A percentile compares a stretch with the other conserved stretches of the same genome.
phyloP scores from a whole-genome alignment of 1,140 invertebrate genomes.

The Cepaea nemoralis region DNA sequence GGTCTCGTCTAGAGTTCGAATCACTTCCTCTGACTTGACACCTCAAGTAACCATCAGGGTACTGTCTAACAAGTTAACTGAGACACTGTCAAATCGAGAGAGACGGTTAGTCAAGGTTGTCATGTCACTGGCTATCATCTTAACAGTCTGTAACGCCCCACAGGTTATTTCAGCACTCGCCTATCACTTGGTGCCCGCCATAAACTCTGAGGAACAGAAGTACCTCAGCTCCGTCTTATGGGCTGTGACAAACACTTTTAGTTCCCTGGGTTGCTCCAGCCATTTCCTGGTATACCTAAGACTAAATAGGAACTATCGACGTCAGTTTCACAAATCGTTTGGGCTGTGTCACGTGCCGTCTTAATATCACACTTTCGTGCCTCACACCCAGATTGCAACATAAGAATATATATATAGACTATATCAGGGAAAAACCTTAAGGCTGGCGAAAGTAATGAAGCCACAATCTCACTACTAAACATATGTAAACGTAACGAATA shows the following conservation, averaged over 20 bases:
- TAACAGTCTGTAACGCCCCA: neutral
- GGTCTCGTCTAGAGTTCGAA: neutral
- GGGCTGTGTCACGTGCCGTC: too few species aligned
- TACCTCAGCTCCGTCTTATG: neutral
- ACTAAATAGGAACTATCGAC: neutral
- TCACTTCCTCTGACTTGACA: neutral
- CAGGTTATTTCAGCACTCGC: neutral
- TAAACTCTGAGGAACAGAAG: neutral
- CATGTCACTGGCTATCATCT: neutral
- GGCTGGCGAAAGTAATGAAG: too few species aligned
- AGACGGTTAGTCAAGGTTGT: neutral
- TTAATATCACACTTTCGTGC: too few species aligned
- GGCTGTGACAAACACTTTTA: neutral
- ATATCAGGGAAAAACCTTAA: too few species aligned
- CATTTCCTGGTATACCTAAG: neutral
- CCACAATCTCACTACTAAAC: too few species aligned
- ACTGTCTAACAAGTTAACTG: neutral
- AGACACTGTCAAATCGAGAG: neutral
- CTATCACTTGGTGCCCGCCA: neutral
- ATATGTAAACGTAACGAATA: too few species aligned
- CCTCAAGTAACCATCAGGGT: neutral
- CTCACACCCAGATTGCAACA: too few species aligned
- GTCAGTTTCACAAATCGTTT: neutral
- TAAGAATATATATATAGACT: too few species aligned
- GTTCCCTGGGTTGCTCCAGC: neutral